Evolutionary conservation across 2,888 invertebrate species (phyloP).

Genomic region (Orthosia incerta): DNA sequence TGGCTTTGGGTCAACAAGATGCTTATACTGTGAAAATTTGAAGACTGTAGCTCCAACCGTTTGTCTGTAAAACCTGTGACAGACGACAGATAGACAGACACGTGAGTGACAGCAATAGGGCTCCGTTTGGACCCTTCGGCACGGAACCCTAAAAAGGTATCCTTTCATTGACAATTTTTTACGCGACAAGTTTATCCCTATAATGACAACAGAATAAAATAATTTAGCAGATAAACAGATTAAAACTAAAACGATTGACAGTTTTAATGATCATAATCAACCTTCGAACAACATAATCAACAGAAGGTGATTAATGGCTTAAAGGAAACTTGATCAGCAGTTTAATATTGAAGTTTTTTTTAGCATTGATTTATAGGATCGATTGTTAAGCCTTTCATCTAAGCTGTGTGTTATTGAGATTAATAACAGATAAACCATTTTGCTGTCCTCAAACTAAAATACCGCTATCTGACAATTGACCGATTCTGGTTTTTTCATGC

Average conservation of each 20-base stretch:
- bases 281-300: constrained; percentile 33
- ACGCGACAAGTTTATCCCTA: background rate
- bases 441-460: too few species aligned
- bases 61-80: too few species aligned
- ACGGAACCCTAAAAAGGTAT: too few species aligned
- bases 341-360: constrained; percentile 34
- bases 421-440: constrained; percentile 32
- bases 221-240: constrained; percentile 15
- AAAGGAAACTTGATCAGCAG: constrained; percentile 34
- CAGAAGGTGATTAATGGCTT: constrained; percentile 27
- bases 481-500: too few species aligned
- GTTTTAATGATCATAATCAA: constrained; percentile 15
- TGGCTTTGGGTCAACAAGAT: too few species aligned
- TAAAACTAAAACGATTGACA: constrained; percentile 28
- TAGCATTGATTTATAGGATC: constrained; percentile 29
- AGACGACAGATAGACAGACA: too few species aligned
- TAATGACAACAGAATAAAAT: constrained; percentile 28
- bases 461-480: too few species aligned
- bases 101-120: too few species aligned
- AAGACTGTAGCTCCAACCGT: too few species aligned
- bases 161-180: constrained; percentile 4
- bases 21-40: too few species aligned
- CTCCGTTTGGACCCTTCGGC: too few species aligned
- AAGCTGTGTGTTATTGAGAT: constrained; percentile 53
- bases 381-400: constrained; percentile 24